phyloP scores from a whole-genome alignment of 2,888 invertebrate species.

The Lucinisca nassula region DNA sequence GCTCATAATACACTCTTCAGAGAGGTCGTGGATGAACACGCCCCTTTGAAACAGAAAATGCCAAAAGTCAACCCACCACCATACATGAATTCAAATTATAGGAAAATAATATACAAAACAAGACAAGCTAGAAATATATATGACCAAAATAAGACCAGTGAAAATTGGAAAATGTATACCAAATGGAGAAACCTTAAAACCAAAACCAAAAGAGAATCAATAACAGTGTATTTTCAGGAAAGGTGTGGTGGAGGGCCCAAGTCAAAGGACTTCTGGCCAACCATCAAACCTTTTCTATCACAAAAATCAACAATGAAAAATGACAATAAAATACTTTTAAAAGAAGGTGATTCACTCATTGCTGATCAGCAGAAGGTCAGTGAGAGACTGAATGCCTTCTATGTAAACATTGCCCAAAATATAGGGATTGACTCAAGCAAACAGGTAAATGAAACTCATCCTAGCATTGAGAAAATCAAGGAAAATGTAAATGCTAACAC shows the following conservation, averaged over 20 bases:
- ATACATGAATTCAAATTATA: constrained; percentile 19
- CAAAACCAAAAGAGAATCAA: constrained; percentile 7
- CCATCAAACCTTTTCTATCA: neutral
- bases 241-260: constrained; percentile 22
- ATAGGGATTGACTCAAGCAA: constrained; percentile 2
- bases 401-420: constrained; percentile 33
- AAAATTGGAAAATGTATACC: constrained; percentile 15
- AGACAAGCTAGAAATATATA: constrained; percentile 14
- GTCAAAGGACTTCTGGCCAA: neutral
- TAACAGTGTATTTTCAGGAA: constrained; percentile 16
- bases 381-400: constrained; percentile 23
- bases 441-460: neutral
- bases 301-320: neutral
- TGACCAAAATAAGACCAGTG: constrained; percentile 2
- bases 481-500: neutral
- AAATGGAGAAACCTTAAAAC: constrained; percentile 21
- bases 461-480: constrained; percentile 12
- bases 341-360: neutral
- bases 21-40: constrained; percentile 2
- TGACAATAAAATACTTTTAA: neutral
- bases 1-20: neutral
- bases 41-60: neutral
- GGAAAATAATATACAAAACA: constrained; percentile 20
- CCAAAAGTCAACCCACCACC: constrained; percentile 2
- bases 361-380: constrained; percentile 6